Evolutionary conservation across 30 jellyfish, hydroid and myxozoan genomes (phyloP), one percentile per base, ranked within the genome.

Genomic region (Aurelia aurita): DNA sequence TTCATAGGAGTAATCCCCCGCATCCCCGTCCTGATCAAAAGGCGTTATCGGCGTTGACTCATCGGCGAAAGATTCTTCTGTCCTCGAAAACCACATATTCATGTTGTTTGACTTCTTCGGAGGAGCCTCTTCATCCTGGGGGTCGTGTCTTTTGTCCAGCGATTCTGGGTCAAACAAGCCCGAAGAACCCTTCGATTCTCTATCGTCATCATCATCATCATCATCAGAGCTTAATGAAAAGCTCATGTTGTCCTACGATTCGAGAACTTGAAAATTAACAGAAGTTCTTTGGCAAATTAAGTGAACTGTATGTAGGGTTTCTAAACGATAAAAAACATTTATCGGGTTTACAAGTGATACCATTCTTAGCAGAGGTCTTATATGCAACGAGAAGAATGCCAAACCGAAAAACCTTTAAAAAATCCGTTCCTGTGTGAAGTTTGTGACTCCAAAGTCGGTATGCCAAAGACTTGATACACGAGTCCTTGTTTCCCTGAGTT

Each of bases 1-100:
- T 44, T 80, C 75, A 58, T 64, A 55, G 22, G 39, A 23, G 7
- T 62, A n/a, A 3, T 71, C 74, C 29, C 22, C 23, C n/a, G 51
- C 54, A 25, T 69, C 66, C 29, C 32, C 62, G 25, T 58, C 78
- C 12, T 44, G 54, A 16, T 86, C 93, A 49, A 83, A 83, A 3
- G 87, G 93, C 3, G 93, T 83, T 59, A 83, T 83, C n/a, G 93
- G 93, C 20, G 93, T 83, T 10, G 87, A 69, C 22, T 83, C 93
- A 27, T 83, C 93, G 5, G 93, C 93, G 28, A 68, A 69, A 6
- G 93, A 22, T 19, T 66, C 80, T 53, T 83, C 93, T 18, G 80
- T 29, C 26, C 74, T 55, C 7, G 93, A 55, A 47, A 83, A 74
- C 80, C 76, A 59, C 22, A 15, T 55, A 44, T 83, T 83, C 74